These are phyloP conservation scores for Desoria tigrina DNA, from an alignment of 2,888 invertebrate species.

Conservation along the genomic window DNA sequence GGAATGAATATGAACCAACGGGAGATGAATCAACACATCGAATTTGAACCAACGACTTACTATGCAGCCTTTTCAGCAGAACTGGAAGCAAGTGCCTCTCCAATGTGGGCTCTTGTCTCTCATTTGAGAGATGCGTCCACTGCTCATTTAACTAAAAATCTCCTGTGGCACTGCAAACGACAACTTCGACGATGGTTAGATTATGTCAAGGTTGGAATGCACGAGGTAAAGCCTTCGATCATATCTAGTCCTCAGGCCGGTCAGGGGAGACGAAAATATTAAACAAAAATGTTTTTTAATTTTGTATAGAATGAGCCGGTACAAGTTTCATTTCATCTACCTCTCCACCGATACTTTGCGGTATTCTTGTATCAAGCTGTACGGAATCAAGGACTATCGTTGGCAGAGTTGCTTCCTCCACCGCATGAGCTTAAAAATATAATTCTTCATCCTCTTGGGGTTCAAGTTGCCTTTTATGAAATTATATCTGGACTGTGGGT, in stretches of 20 bases:
- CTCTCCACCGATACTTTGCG: conserved; percentile 90
- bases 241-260: too few species aligned
- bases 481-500: conserved; percentile 94
- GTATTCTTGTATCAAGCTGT: conserved; percentile 84
- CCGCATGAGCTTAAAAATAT: conserved; percentile 75
- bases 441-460: conserved; percentile 75
- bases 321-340: conserved; percentile 94
- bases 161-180: conserved; percentile 73
- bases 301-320: conserved; percentile 70
- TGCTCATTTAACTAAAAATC: conserved; percentile 69
- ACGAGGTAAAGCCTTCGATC: conserved; percentile 13
- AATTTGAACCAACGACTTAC: conserved; percentile 95
- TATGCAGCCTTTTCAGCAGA: conserved; percentile 98
- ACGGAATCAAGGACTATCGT: conserved; percentile 69
- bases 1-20: conserved; percentile 96
- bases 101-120: conserved; percentile 94
- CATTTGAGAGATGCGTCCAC: conserved; percentile 79
- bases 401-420: conserved; percentile 78
- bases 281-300: too few species aligned
- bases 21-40: conserved; percentile 86
- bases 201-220: conserved; percentile 63
- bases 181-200: conserved; percentile 87
- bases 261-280: too few species aligned
- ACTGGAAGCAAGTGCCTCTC: conserved; percentile 93
- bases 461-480: conserved; percentile 90